Base-by-base conservation (phyloP, 2,888 invertebrate species). In the Zele albiditarsus region DNA sequence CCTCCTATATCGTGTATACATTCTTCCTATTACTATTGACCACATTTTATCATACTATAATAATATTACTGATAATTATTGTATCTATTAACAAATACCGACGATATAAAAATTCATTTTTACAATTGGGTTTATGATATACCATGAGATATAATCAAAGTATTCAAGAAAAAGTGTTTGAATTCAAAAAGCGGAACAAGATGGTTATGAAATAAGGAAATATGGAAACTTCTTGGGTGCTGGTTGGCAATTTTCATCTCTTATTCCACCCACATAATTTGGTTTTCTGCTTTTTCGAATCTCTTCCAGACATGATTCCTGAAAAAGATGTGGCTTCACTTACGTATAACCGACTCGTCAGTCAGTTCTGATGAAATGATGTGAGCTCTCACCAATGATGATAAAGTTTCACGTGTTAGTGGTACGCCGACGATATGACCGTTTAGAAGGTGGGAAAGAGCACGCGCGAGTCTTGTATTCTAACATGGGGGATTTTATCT, bases 401-500 rank as follows among this genome's bases (percentile, higher is more conserved):
- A 72, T 72, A 72, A 72, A 72, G 72, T 72, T 72, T 72, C 33
- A 23, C 33, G 28, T 31, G 28, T 25, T 10, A 53, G 63, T 20
- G 6, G 23, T 49, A 63, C 23, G 42, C 20, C 14, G 72, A 66
- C 53, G 49, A 46, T 46, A n/a, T 46, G 46, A 46, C 46, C 3
- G 46, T 12, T 2, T 6, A 10, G 12, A 42, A 12, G 2, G 42
- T 53, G n/a, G 23, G 1, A 28, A 16, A 23, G 27, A 27, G 28
- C 69, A 53, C n/a, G n/a, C n/a, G 42, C 68, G 28, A 27, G 28
- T 20, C n/a, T 14, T 6, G 49, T 28, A 16, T n/a, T 49, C 42
- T 57, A 25, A 49, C n/a, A 58, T 25, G 66, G 65, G 72, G 66
- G 67, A 80, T 73, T 77, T 79, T 69, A 75, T 74, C 80, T 78